These are phyloP conservation scores for Drosophila tanythrix DNA, from an alignment of 2,888 invertebrate species.

Conservation along the genomic window DNA sequence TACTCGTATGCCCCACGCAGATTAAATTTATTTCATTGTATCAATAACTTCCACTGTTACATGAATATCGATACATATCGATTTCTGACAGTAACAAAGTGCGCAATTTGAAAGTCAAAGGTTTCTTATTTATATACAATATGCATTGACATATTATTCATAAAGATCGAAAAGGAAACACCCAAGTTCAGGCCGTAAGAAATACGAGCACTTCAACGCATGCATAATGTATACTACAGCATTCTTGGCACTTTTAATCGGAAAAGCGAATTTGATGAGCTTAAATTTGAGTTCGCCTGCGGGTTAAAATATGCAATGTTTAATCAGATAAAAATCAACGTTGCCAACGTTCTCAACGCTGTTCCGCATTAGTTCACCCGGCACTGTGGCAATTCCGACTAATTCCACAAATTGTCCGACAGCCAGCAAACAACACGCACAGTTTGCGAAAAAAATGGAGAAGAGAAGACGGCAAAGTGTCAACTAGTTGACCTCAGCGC, in stretches of 20 bases:
- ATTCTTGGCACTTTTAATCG: background rate
- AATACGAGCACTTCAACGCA: no score
- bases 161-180: background rate
- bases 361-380: conserved; percentile 55
- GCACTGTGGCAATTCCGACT: conserved; percentile 25
- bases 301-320: conserved; percentile 8
- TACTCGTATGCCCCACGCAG: no score
- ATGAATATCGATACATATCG: background rate
- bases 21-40: no score
- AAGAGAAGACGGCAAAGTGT: conserved; percentile 51
- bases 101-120: rapidly evolving
- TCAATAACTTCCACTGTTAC: no score
- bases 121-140: background rate
- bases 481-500: conserved; percentile 75
- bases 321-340: conserved; percentile 68
- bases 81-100: background rate
- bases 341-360: conserved; percentile 35
- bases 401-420: conserved; percentile 38
- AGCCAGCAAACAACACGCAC: conserved; percentile 25
- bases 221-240: background rate
- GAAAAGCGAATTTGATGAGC: background rate
- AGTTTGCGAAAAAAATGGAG: conserved; percentile 22
- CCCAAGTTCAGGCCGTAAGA: no score
- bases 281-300: background rate
- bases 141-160: no score